Percentiles rank a stretch among this genome's conserved stretches.
Conservation (phyloP, 2,113 vertebrate genomes). For the Heptranchias perlo region DNA sequence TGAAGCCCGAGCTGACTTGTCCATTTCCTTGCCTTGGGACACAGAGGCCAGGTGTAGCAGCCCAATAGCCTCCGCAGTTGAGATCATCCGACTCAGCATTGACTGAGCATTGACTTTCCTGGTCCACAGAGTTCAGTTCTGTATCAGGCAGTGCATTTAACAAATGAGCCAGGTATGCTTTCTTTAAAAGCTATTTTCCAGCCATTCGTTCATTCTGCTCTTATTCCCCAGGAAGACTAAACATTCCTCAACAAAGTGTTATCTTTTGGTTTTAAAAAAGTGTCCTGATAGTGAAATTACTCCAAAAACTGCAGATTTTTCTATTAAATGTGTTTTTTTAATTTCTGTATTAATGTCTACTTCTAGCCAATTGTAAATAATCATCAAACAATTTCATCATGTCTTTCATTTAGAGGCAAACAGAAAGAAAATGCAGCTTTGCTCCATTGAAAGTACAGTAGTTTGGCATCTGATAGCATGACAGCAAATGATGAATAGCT, state of each 20-base stretch:
- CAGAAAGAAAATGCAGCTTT: neutral
- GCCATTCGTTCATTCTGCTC: neutral
- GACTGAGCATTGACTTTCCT: neutral
- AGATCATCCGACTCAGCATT: neutral
- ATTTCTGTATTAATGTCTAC: neutral
- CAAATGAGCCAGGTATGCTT: no score
- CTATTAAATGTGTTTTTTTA: neutral
- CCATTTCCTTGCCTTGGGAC: no score
- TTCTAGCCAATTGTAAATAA: neutral
- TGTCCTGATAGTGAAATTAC: neutral
- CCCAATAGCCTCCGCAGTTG: neutral
- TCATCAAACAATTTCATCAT: neutral
- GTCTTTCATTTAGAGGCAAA: neutral
- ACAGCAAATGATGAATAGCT: slow-evolving; percentile 13
- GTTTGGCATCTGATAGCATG: neutral
- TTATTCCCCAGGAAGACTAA: neutral
- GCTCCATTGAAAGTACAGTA: neutral
- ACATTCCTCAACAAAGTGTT: no score
- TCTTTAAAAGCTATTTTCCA: neutral
- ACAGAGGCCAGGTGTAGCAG: neutral
- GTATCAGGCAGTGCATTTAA: neutral
- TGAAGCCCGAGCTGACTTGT: neutral
- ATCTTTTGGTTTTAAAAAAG: neutral
- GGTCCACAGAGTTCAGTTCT: neutral
- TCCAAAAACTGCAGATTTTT: no score